phyloP scores from a whole-genome alignment of 1,140 invertebrate species.

The Drosophila lini region DNA sequence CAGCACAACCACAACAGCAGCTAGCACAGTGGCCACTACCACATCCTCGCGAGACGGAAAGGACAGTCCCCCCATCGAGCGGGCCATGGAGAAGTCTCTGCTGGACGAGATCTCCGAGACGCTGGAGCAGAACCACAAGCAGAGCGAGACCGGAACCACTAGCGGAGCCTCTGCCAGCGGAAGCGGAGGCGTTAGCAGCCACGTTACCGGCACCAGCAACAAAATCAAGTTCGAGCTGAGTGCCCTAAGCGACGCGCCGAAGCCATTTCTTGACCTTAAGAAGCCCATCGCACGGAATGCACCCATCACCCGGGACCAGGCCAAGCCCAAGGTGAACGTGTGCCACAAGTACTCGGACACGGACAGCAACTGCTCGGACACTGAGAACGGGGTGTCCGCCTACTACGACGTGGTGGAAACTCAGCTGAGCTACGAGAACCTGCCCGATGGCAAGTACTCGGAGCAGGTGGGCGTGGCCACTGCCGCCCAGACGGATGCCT shows the following conservation, averaged over 20 bases:
- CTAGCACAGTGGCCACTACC: slow-evolving; percentile 3
- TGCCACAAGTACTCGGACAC: slow-evolving; percentile 85
- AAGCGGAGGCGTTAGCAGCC: slow-evolving; percentile 14
- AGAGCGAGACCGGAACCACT: slow-evolving; percentile 47
- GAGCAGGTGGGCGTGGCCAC: slow-evolving; percentile 69
- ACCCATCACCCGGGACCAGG: slow-evolving; percentile 86
- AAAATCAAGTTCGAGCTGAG: slow-evolving; percentile 81
- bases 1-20: slow-evolving; percentile 75
- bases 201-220: slow-evolving; percentile 15
- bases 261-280: slow-evolving; percentile 85
- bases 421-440: slow-evolving; percentile 83
- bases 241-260: slow-evolving; percentile 66
- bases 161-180: slow-evolving; percentile 27
- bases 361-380: slow-evolving; percentile 81
- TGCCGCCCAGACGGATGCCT: slow-evolving; percentile 23
- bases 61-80: slow-evolving; percentile 81
- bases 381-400: slow-evolving; percentile 80
- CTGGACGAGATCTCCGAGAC: slow-evolving; percentile 89
- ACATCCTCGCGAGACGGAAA: slow-evolving; percentile 63
- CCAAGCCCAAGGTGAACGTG: slow-evolving; percentile 87
- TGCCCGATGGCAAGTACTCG: slow-evolving; percentile 79
- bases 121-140: slow-evolving; percentile 84
- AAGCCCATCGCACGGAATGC: slow-evolving; percentile 86
- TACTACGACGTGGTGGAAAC: slow-evolving; percentile 84
- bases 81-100: slow-evolving; percentile 87